Evolutionary conservation across 2,888 invertebrate species (phyloP), one percentile per base, ranked within the genome.

Genomic region (Leucophenga montana): DNA sequence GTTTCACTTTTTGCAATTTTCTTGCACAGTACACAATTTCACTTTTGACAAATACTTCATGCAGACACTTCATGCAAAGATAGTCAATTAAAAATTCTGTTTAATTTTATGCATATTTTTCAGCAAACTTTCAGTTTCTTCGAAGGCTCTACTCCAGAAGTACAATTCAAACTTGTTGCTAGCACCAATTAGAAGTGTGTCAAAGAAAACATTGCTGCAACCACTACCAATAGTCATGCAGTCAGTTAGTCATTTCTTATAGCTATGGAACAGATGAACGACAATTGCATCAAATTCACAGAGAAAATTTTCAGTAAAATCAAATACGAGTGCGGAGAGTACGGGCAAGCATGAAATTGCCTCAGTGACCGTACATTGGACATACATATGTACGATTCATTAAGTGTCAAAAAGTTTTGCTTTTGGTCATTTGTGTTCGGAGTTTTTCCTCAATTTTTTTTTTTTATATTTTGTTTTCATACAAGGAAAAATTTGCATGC

Each of bases 341-440:
- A 20, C 62, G 11, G 11, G 59, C 59, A 46, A 48, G 62, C 48
- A 48, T 64, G 46, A 64, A 64, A 64, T 48, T 64, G 62, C 48
- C 62, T 46, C 27, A 64, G 39, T 46, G 46, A 14, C 5, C 11
- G 39, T 39, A 11, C 39, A 39, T 39, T 39, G 39, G 39, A 39
- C 39, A 39, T 64, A 48, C 62, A 39, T 64, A 48, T 48, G 62
- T 64, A 64, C 77, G 75, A 78, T 81, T 81, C 84, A 81, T 84
- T 81, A 84, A 79, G 84, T 81, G 81, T 78, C 84, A 77, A 75
- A 84, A 81, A 81, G 78, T 81, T 81, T 84, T 77, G 79, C 78
- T 75, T 81, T 82, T 78, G 84, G 81, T 77, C 84, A 84, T 74
- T 80, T 73, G 79, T 77, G 78, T 72, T 39, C 39, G 8, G 39